Evolutionary conservation across 2,888 invertebrate genomes (phyloP).

Genomic region (Spisula subtruncata): DNA sequence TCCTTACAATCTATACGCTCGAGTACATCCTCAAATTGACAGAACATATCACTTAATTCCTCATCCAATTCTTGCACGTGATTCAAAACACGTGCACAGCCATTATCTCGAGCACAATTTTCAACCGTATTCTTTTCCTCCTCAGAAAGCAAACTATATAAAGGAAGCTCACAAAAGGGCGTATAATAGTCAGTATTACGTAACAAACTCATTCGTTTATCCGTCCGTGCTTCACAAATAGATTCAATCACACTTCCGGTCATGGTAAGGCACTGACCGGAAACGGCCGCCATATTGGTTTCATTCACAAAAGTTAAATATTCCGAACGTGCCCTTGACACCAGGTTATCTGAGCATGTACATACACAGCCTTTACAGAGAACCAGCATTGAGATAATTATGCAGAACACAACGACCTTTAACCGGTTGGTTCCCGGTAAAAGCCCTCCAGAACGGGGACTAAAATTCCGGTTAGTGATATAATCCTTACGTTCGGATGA

Average conservation of each 20-base stretch:
- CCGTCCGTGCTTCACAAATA: slow-evolving; percentile 46
- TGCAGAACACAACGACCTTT: slow-evolving; percentile 16
- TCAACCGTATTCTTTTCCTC: slow-evolving; percentile 44
- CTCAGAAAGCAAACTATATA: slow-evolving; percentile 49
- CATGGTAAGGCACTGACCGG: slow-evolving; percentile 62
- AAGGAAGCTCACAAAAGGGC: slow-evolving; percentile 62
- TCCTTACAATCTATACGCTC: slow-evolving; percentile 59
- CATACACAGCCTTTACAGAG: slow-evolving; percentile 48
- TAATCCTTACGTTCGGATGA: not conserved
- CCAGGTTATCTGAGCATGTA: slow-evolving; percentile 37
- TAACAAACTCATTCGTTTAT: slow-evolving; percentile 26
- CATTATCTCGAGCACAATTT: slow-evolving; percentile 46
- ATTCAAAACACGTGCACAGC: slow-evolving; percentile 48
- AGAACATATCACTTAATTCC: slow-evolving; percentile 53
- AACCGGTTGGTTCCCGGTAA: slow-evolving; percentile 18
- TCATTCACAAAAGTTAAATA: slow-evolving; percentile 42
- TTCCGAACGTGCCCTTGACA: slow-evolving; percentile 24
- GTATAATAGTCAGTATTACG: slow-evolving; percentile 37
- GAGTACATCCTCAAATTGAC: slow-evolving; percentile 55
- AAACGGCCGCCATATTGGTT: slow-evolving; percentile 49
- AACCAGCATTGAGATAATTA: slow-evolving; percentile 39
- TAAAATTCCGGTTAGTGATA: not conserved
- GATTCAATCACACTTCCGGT: slow-evolving; percentile 42
- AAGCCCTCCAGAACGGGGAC: not conserved
- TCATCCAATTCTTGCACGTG: slow-evolving; percentile 43